phyloP scores from a whole-genome alignment of 2,888 invertebrate species.

The Trichacis sp. region DNA sequence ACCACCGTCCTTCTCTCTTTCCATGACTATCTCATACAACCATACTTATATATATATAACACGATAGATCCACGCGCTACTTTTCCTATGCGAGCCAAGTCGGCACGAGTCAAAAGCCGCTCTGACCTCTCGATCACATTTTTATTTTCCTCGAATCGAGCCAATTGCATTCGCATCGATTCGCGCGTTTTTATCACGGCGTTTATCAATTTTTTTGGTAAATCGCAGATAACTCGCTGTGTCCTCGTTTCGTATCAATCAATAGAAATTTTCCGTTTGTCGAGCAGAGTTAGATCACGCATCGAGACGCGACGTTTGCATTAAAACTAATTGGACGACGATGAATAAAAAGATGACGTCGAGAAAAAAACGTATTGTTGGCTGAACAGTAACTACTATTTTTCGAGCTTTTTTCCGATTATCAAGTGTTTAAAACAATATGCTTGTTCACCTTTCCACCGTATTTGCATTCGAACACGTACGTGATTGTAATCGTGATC shows the following conservation, averaged over 20 bases:
- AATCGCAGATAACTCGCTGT: conserved; percentile 32
- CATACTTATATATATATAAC: too few species aligned
- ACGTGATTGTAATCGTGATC: conserved; percentile 29
- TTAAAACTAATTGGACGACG: conserved; percentile 27
- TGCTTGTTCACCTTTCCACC: conserved; percentile 23
- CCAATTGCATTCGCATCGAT: too few species aligned
- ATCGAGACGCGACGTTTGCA: conserved; percentile 34
- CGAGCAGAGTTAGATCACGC: conserved; percentile 26
- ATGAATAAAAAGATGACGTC: neutral
- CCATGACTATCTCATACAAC: too few species aligned
- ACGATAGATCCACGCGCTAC: too few species aligned
- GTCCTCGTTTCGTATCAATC: conserved; percentile 40
- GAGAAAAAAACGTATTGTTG: conserved; percentile 13
- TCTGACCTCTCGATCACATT: neutral
- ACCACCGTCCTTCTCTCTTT: conserved; percentile 52
- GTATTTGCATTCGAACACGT: conserved; percentile 35
- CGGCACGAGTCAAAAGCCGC: conserved; percentile 6
- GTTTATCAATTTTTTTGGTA: neutral
- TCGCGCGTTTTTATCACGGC: too few species aligned
- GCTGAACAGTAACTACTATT: conserved; percentile 19
- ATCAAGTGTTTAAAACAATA: conserved; percentile 27
- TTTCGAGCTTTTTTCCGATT: conserved; percentile 24
- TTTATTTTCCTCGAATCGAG: too few species aligned
- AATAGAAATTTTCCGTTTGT: conserved; percentile 41
- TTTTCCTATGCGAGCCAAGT: conserved; percentile 1